phyloP scores from a whole-genome alignment of 2,797 vertebrate genomes.

The Masticophis lateralis region DNA sequence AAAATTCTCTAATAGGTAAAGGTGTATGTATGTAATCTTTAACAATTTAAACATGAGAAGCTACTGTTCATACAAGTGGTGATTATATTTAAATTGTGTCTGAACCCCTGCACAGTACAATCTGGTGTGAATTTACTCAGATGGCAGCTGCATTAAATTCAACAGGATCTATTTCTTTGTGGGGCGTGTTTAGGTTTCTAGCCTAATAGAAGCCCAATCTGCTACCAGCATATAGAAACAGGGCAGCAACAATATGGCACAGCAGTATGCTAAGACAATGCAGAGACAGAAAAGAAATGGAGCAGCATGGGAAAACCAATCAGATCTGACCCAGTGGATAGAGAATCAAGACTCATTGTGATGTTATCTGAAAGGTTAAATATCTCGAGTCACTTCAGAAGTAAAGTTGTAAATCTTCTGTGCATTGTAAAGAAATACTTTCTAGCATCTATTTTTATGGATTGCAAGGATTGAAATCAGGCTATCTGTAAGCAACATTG shows the following conservation, averaged over 20 bases:
- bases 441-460: not conserved
- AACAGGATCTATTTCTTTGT: not conserved
- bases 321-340: not conserved
- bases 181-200: not conserved
- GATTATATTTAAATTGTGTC: not conserved
- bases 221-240: not conserved
- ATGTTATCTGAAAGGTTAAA: not conserved
- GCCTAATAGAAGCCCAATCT: not conserved
- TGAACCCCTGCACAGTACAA: not conserved
- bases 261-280: not conserved
- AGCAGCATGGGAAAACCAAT: not conserved
- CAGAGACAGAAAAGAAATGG: not conserved
- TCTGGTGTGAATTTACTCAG: not conserved
- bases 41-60: not conserved
- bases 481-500: not conserved
- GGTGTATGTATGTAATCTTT: not conserved
- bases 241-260: not conserved
- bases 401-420: not conserved
- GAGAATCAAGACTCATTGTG: not conserved
- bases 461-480: not conserved
- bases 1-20: conserved; percentile 42
- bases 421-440: not conserved
- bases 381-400: not conserved
- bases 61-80: not conserved
- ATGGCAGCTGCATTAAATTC: not conserved